Percentiles rank a stretch among this genome's conserved stretches.
phyloP scores from a whole-genome alignment of 2,113 vertebrate species.

The Sinocyclocheilus maitianheensis region DNA sequence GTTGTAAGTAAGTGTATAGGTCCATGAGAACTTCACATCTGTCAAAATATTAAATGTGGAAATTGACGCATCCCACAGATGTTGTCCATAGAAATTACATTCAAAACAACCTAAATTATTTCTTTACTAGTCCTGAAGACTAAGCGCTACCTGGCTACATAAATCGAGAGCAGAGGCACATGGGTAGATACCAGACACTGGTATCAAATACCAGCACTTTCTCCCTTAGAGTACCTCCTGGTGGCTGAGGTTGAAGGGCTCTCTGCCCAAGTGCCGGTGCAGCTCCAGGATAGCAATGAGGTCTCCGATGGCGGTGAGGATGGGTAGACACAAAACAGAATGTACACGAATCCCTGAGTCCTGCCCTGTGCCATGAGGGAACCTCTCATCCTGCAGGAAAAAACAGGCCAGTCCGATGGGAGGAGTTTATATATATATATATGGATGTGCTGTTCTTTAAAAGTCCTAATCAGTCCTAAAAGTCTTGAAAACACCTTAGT shows the following conservation, averaged over 20 bases:
- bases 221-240: slow-evolving; percentile 83
- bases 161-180: neutral
- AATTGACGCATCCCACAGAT: neutral
- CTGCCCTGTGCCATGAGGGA: slow-evolving; percentile 94
- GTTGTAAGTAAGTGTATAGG: too few species aligned
- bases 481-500: too few species aligned
- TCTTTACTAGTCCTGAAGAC: neutral
- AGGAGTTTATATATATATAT: neutral
- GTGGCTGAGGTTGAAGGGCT: slow-evolving; percentile 91
- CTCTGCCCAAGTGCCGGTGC: slow-evolving; percentile 90
- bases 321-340: slow-evolving; percentile 95
- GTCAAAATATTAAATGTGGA: neutral
- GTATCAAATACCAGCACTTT: neutral
- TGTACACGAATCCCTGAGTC: slow-evolving; percentile 92
- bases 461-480: neutral
- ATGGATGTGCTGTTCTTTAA: neutral
- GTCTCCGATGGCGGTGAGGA: slow-evolving; percentile 94
- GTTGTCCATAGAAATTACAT: neutral
- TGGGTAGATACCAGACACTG: neutral
- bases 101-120: neutral
- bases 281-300: slow-evolving; percentile 96
- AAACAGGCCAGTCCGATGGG: too few species aligned
- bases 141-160: neutral
- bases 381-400: slow-evolving; percentile 87
- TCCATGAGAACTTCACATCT: neutral